phyloP scores from a whole-genome alignment of 1,140 invertebrate genomes.

The Brachystomella parvula region DNA sequence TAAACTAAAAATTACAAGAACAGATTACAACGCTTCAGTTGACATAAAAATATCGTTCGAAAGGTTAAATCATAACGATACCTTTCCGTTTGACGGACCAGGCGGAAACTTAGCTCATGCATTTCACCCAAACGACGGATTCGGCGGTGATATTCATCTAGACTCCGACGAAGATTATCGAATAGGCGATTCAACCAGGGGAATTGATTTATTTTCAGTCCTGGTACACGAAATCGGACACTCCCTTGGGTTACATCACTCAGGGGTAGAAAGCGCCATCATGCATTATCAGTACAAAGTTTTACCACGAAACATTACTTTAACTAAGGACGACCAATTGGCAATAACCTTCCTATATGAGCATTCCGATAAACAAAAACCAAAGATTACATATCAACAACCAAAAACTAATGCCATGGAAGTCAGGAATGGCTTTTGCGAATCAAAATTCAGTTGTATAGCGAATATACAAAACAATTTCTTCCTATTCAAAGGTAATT shows the following conservation, averaged over 20 bases:
- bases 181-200: neutral
- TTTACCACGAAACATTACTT: neutral
- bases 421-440: too few species aligned
- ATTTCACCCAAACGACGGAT: neutral
- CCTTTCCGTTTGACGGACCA: neutral
- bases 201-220: neutral
- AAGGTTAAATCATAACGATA: neutral
- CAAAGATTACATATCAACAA: neutral
- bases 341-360: neutral
- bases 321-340: neutral
- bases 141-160: neutral
- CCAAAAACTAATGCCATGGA: neutral
- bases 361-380: neutral
- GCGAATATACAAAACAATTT: neutral
- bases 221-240: neutral
- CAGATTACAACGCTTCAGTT: neutral
- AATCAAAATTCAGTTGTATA: neutral
- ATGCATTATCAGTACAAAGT: neutral
- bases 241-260: neutral
- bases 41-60: neutral
- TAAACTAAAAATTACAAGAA: neutral
- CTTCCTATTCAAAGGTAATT: neutral
- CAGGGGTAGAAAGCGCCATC: neutral
- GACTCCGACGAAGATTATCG: neutral
- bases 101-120: neutral